Base-by-base conservation (phyloP, 2,888 invertebrate genomes). In the Drosophila emarginata region DNA sequence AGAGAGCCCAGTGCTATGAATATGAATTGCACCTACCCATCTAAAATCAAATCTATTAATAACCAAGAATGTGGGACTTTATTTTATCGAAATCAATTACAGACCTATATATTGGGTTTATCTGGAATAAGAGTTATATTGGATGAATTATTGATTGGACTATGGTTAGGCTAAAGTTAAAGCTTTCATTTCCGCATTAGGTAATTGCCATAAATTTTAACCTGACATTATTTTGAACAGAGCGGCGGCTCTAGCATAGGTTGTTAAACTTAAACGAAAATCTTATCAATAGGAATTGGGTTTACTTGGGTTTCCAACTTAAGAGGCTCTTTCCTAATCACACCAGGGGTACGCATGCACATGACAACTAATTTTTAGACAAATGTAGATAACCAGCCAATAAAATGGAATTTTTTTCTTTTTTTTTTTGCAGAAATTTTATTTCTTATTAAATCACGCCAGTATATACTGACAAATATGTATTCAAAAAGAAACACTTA, bases 271-370 rank as follows among this genome's bases (percentile, higher is more conserved):
- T 65, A 18, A 18, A 64, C 36, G 54, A 63, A 64, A 82, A 77
- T 79, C 82, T 80, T 72, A 80, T 80, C 80, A 71, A 72, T 65
- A 51, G 53, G 32, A 21, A 15, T 28, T 32, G 67, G 56, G 52
- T 32, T 58, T 66, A n/a, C 18, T 32, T 58, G 18, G 18, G 21
- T 45, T 45, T 45, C 21, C 21, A 45, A 45, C 40, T 66, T 37
- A 67, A 68, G 68, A 68, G 68, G 68, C 18, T 45, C 61, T 21
- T 21, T 39, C 37, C 67, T 67, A 67, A 67, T 67, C 67, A 36
- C 14, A 15, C 14, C 23, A n/a, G 14, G 26, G 40, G 21, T 39
- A n/a, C 18, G 9, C 39, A 45, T 45, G 18, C 45, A 65, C 67
- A 65, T 60, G 65, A 65, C 60, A 61, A 67, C 65, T 59, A 37